These are phyloP conservation scores for Rhinoraja longicauda DNA, from an alignment of 2,797 vertebrate genomes.

Conservation along the genomic window DNA sequence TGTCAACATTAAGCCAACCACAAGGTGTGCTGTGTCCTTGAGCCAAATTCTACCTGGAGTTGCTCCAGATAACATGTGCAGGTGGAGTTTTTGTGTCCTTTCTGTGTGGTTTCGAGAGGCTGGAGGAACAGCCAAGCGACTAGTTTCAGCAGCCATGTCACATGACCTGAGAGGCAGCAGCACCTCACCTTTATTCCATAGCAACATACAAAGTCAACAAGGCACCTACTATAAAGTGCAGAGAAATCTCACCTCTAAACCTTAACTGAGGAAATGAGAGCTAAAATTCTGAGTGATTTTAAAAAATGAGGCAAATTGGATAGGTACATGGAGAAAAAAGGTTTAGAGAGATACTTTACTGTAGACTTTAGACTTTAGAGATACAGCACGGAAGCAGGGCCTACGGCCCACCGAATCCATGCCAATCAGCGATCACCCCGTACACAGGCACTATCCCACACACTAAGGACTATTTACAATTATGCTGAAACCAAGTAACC, in stretches of 20 bases:
- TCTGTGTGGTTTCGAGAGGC: not conserved
- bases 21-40: conserved; percentile 30
- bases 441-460: too few relatives aligned
- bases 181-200: not conserved
- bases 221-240: not conserved
- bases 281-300: not conserved
- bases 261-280: not conserved
- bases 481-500: too few relatives aligned
- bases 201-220: not conserved
- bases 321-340: too few relatives aligned
- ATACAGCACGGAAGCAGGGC: too few relatives aligned
- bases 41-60: not conserved
- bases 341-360: too few relatives aligned
- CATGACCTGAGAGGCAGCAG: not conserved
- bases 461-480: too few relatives aligned
- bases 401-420: too few relatives aligned
- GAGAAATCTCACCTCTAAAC: not conserved
- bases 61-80: not conserved
- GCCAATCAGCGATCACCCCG: too few relatives aligned
- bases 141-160: not conserved
- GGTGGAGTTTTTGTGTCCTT: not conserved
- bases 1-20: conserved; percentile 14
- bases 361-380: too few relatives aligned
- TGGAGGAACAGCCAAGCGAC: not conserved
- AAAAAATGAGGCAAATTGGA: not conserved